Evolutionary conservation across 2,113 vertebrate species (phyloP).

Genomic region (Pandion haliaetus): DNA sequence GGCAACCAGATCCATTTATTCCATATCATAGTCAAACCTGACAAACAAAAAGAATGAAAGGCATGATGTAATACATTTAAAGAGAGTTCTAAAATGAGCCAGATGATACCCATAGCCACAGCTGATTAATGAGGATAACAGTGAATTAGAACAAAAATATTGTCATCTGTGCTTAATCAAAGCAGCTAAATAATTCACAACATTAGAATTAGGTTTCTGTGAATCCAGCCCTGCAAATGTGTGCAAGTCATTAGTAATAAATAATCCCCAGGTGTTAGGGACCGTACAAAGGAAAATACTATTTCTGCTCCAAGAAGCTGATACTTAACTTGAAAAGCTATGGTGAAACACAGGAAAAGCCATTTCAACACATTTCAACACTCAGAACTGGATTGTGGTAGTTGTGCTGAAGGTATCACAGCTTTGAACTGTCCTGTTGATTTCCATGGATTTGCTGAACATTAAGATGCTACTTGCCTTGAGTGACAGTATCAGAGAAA

Average conservation of each 20-base stretch:
- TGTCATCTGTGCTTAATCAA: neutral
- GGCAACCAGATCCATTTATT: constrained; percentile 11
- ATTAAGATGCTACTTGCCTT: neutral
- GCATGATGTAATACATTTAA: constrained; percentile 1
- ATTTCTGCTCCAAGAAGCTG: neutral
- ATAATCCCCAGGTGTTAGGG: neutral
- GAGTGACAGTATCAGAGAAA: neutral
- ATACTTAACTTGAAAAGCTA: neutral
- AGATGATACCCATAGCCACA: constrained; percentile 4
- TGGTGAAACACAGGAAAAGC: neutral
- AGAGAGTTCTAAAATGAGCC: neutral
- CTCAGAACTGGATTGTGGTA: neutral
- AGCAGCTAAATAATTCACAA: neutral
- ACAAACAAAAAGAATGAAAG: neutral
- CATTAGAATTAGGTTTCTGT: neutral
- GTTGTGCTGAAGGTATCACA: neutral
- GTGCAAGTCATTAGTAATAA: neutral
- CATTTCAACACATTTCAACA: neutral
- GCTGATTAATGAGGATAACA: constrained; percentile 2
- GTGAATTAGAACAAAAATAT: neutral
- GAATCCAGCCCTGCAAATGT: neutral
- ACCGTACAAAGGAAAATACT: neutral
- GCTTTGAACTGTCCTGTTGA: neutral
- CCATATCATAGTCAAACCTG: neutral
- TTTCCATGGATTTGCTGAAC: neutral